These are phyloP conservation scores for Lagodon rhomboides DNA, from an alignment of 2,797 vertebrate genomes.

Conservation along the genomic window DNA sequence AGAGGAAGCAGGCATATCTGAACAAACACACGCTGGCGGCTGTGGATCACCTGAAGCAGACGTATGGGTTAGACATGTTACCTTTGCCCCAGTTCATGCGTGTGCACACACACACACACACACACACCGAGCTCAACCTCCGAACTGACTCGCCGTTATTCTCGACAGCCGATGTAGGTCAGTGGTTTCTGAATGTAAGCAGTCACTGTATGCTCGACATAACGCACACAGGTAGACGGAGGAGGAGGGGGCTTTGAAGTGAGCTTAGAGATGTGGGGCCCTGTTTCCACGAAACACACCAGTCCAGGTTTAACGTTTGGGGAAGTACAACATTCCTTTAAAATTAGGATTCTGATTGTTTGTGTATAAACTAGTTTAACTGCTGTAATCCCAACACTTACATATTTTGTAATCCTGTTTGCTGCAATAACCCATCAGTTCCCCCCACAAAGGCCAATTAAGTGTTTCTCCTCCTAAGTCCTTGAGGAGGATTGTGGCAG, in stretches of 20 bases:
- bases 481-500: background rate
- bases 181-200: slow-evolving; percentile 59
- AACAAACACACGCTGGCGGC: slow-evolving; percentile 42
- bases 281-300: background rate
- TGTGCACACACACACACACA: slow-evolving; percentile 12
- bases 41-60: slow-evolving; percentile 48
- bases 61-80: slow-evolving; percentile 29
- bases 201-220: slow-evolving; percentile 55
- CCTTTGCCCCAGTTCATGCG: slow-evolving; percentile 31
- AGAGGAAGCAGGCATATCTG: slow-evolving; percentile 50
- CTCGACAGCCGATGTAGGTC: slow-evolving; percentile 56
- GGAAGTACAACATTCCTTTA: background rate
- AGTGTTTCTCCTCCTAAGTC: background rate
- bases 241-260: slow-evolving; percentile 20
- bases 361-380: slow-evolving; percentile 12
- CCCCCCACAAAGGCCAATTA: slow-evolving; percentile 34
- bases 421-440: slow-evolving; percentile 19
- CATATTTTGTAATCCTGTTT: slow-evolving; percentile 33
- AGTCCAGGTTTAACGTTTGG: slow-evolving; percentile 13
- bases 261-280: slow-evolving; percentile 29
- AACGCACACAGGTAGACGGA: slow-evolving; percentile 41
- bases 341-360: slow-evolving; percentile 5
- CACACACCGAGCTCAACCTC: slow-evolving; percentile 12
- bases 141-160: slow-evolving; percentile 46
- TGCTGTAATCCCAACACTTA: slow-evolving; percentile 33